Evolutionary conservation across 2,113 vertebrate species (phyloP), one percentile per base, ranked within the genome.

Genomic region (Thamnophis sirtalis): DNA sequence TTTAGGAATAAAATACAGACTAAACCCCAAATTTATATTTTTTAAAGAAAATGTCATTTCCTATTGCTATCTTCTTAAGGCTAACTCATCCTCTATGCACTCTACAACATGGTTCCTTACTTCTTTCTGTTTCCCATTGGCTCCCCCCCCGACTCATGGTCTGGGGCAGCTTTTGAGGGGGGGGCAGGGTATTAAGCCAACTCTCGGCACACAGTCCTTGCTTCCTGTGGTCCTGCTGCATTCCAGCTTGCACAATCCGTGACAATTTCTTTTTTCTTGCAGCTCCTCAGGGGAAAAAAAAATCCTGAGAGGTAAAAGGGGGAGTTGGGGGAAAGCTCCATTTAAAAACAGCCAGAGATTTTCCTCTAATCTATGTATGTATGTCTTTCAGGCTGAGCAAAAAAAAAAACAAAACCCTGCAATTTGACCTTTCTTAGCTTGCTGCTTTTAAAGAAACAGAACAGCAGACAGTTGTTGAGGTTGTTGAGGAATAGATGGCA

Each of bases 11-110:
- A 96, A 95, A 94, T 96, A 93, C 95, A 92, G 94, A 92, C 96
- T 95, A 94, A 92, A 97, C 95, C 95, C 96, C 91, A 94, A 98
- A 97, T 96, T 95, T 97, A 95, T 95, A 95, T 95, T 96, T 96
- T 97, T 97, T 95, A 43, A 68, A 80, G 33, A 19, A 80, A 80
- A 94, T 97, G 96, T 97, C 96, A 97, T 97, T 98, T 98, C 97
- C 98, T 97, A 96, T 96, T 96, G 95, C 90, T 88, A 89, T 19
- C 17, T 80, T 80, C 33, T 43, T 80, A 80, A 94, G 49, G 55
- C 80, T 84, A 94, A 68, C 84, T 17, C 92, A 93, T 48, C 87
- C 80, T 91, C 92, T 93, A 10, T 84, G 13, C 9, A 22, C 89
- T 90, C 24, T 89, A 89, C 73, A 55, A 88, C 73, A 55, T 1